Base-by-base conservation (phyloP, 1,140 invertebrate species). In the Eueides isabella region DNA sequence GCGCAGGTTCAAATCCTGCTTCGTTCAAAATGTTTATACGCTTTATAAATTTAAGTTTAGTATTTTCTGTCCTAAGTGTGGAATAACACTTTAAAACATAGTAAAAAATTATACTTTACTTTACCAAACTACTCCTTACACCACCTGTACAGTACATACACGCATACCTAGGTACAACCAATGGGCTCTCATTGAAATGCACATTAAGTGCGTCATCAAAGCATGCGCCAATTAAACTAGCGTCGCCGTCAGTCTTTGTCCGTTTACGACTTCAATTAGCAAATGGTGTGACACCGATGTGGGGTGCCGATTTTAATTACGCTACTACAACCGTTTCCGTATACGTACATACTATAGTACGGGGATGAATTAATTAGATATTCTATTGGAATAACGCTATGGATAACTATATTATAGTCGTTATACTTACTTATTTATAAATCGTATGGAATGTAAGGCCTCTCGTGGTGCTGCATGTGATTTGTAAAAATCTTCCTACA, bases 211-310 rank as follows among this genome's bases (percentile, higher is more conserved):
- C 41, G 41, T 44, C 41, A 5, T 19, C 41, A 44, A 44, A 44
- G 41, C 41, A 19, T 44, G 44, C 41, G 28, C 41, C 44, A 68
- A 68, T 68, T 48, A 68, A 68, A 68, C 44, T 41, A 31, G 44
- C 35, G 67, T 68, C 38, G 28, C 67, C 67, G 67, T 33, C 67
- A 23, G 67, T 68, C 67, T 68, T 68, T 68, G 67, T 68, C 67
- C 38, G 29, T 68, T 68, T 68, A 68, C 67, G 28, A 48, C 28
- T 55, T 48, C 67, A 68, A 68, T 68, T 68, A 68, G 67, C 67
- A 68, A 55, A 68, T 67, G 65, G 67, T 31, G 67, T 61, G 67
- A 55, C 44, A 68, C 44, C 44, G 65, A 29, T 28, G n/a, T 44
- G 19, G 41, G 44, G 67, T 23, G 38, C 29, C 44, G 33, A 68